Evolutionary conservation across 2,113 vertebrate genomes (phyloP), one percentile per base, ranked within the genome.

Genomic region (Amblyornis subalaris): DNA sequence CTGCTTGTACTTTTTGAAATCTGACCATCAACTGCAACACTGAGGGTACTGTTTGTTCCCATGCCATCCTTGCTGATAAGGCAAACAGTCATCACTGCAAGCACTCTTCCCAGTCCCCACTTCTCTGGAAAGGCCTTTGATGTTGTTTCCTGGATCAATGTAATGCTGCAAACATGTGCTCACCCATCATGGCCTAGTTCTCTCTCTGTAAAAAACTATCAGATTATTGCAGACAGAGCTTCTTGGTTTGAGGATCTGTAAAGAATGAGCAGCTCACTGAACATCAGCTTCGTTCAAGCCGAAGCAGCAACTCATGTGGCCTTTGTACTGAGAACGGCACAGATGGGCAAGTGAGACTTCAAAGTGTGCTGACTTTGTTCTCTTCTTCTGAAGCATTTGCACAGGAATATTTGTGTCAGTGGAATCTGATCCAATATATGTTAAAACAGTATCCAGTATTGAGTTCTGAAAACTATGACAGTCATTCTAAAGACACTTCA

Each of bases 351-450:
- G 17, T 0, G 0, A 57, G 31, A 69, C 31, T 38, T 88, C 24
- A 33, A 31, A 65, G 24, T 16, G 28, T 16, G 24, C n/a, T 53
- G n/a, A 55, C 40, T 79, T 67, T n/a, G 18, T 64, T 60, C 26
- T 62, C 19, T 26, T 66, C 23, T 85, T 72, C 22, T 65, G 42
- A 87, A 83, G 31, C 40, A 70, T n/a, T 65, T 57, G 24, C n/a
- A 48, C 12, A 65, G 69, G 36, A 91, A 6, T 31, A 44, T 17
- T 25, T 54, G 35, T 28, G 40, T 48, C 35, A 57, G 50, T 4
- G 1, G 40, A 72, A 75, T 70, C 23, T 0, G 0, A 76, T 33
- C 44, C 35, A 72, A 9, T 3, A 10, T 44, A n/a, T 0, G 1
- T 28, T 57, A 80, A 73, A n/a, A 42, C 21, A 44, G 19, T 33